A percentile compares a stretch with the other conserved stretches of the same genome.
Evolutionary conservation across 2,888 invertebrate genomes (phyloP).

Genomic region (Idaea straminata): DNA sequence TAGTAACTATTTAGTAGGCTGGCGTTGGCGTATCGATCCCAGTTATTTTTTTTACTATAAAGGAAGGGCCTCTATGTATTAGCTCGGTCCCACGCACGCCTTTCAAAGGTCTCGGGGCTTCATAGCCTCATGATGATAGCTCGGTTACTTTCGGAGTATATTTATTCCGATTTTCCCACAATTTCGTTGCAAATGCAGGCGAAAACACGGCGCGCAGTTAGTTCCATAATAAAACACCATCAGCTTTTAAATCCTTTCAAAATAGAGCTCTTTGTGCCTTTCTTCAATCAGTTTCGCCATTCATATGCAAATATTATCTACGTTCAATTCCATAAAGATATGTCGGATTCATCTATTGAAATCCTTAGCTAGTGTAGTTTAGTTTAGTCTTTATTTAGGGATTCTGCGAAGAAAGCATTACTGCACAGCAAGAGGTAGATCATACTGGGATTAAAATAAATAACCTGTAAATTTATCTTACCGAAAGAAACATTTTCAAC

Average conservation of each 20-base stretch:
- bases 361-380: neutral
- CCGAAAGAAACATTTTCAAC: neutral
- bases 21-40: too few relatives aligned
- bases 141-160: too few relatives aligned
- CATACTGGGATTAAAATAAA: neutral
- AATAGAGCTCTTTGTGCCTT: neutral
- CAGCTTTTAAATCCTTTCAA: neutral
- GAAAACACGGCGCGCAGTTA: neutral
- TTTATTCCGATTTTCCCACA: too few relatives aligned
- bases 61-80: too few relatives aligned
- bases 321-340: conserved; percentile 1
- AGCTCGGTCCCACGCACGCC: too few relatives aligned
- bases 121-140: too few relatives aligned
- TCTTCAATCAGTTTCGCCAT: conserved; percentile 13
- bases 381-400: neutral
- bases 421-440: neutral
- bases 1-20: too few relatives aligned
- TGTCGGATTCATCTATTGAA: conserved; percentile 2
- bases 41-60: too few relatives aligned
- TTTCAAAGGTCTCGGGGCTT: too few relatives aligned
- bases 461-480: too few relatives aligned
- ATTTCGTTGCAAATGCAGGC: neutral
- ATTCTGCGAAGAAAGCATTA: neutral
- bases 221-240: neutral
- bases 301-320: conserved; percentile 11